Conservation (phyloP, 2,888 invertebrate genomes). For the Phoenoteleia sp. region DNA sequence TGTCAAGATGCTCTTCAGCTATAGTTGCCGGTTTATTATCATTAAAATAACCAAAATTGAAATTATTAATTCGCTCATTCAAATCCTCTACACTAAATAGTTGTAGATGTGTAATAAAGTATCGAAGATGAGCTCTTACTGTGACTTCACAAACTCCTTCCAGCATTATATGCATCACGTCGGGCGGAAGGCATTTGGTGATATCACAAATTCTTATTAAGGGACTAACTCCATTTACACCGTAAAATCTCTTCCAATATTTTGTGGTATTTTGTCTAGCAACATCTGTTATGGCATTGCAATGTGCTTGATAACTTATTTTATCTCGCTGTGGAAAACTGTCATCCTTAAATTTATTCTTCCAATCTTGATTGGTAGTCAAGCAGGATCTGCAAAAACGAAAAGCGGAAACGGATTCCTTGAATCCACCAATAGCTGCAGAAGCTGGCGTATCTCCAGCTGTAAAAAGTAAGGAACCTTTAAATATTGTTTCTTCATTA, state of each 20-base stretch:
- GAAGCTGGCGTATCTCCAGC: conserved; percentile 72
- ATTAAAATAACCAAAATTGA: not conserved
- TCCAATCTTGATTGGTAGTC: conserved; percentile 11
- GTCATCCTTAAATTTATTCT: conserved; percentile 9
- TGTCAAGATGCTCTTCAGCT: not conserved
- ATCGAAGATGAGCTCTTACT: not conserved
- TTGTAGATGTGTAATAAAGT: not conserved
- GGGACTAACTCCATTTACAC: not conserved
- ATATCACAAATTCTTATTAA: conserved; percentile 8
- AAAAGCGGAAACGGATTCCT: conserved; percentile 70
- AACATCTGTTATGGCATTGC: not conserved
- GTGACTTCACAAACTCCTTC: conserved; percentile 1
- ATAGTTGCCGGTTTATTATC: not conserved
- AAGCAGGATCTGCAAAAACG: conserved; percentile 68
- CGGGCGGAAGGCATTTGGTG: not conserved
- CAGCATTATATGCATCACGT: not conserved
- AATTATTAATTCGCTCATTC: not conserved
- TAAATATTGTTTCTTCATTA: conserved; percentile 49
- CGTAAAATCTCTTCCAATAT: not conserved
- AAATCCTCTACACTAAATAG: not conserved
- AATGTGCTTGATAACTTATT: not conserved
- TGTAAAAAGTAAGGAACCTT: conserved; percentile 70
- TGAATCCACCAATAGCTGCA: conserved; percentile 72
- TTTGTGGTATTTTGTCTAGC: not conserved
- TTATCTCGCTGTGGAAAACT: not conserved